Conservation (phyloP, 2,797 vertebrate species). For the Chelon auratus region DNA sequence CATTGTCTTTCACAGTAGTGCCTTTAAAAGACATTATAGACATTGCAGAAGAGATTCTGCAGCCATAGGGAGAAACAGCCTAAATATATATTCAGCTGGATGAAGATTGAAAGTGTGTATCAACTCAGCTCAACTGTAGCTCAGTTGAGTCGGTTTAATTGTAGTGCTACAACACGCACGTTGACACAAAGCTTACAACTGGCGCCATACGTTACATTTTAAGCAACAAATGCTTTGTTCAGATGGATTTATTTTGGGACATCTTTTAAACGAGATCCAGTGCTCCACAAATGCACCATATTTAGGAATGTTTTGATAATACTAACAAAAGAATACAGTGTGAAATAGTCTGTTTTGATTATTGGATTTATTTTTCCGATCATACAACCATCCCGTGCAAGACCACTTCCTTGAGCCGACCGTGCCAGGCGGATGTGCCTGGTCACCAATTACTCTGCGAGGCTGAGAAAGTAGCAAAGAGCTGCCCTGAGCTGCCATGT, state of each 20-base stretch:
- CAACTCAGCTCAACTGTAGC: too few relatives aligned
- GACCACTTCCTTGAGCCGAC: conserved; percentile 68
- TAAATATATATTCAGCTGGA: too few relatives aligned
- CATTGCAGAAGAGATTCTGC: too few relatives aligned
- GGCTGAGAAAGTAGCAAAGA: conserved; percentile 83
- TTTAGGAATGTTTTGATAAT: background rate
- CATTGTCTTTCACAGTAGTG: too few relatives aligned
- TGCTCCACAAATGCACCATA: conserved; percentile 5
- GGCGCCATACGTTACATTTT: background rate
- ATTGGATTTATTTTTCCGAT: too few relatives aligned
- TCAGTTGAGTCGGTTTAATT: too few relatives aligned
- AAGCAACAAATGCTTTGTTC: background rate
- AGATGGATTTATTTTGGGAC: background rate
- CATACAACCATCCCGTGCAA: conserved; percentile 66
- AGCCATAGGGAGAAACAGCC: too few relatives aligned
- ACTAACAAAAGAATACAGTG: conserved; percentile 31
- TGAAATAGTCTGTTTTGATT: conserved; percentile 40
- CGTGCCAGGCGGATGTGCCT: conserved; percentile 77
- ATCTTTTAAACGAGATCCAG: background rate
- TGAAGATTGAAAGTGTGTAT: too few relatives aligned
- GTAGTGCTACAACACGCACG: too few relatives aligned
- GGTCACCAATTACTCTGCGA: conserved; percentile 86
- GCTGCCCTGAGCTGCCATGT: conserved; percentile 83
- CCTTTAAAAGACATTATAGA: too few relatives aligned
- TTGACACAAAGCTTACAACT: background rate